A percentile compares a stretch with the other conserved stretches of the same genome.
These are phyloP conservation scores for Brachypteracias leptosomus DNA, from an alignment of 2,113 vertebrate species.

Conservation along the genomic window DNA sequence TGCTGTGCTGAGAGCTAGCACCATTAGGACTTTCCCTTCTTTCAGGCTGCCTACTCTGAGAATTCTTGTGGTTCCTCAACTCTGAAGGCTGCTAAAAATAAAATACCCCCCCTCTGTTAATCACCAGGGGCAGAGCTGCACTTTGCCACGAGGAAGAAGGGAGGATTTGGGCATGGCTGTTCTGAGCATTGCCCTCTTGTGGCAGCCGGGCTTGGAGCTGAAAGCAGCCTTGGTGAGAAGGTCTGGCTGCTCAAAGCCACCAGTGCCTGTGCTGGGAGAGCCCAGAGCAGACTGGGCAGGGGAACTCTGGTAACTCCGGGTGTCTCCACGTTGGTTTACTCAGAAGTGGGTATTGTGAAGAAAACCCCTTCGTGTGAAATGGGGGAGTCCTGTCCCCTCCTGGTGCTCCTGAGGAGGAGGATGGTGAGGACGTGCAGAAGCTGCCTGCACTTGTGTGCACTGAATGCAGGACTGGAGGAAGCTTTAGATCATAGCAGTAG, in stretches of 20 bases:
- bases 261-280: not conserved
- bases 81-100: not conserved
- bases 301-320: not conserved
- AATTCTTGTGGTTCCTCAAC: not conserved
- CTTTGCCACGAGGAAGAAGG: not conserved
- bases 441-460: not conserved
- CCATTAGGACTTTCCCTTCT: not conserved
- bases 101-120: not conserved
- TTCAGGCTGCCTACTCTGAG: not conserved
- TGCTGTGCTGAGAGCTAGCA: not conserved
- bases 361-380: not conserved
- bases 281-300: not conserved
- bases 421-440: not conserved
- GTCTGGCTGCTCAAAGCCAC: not conserved
- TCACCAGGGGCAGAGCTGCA: not conserved
- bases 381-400: not conserved
- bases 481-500: not conserved
- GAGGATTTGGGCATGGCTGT: fast-evolving
- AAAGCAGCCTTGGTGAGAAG: not conserved
- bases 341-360: not conserved
- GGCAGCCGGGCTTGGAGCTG: not conserved
- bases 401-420: not conserved
- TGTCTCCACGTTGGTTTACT: not conserved
- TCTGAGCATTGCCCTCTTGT: not conserved
- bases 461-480: not conserved